These are phyloP conservation scores for Leptopilina clavipes DNA, from an alignment of 1,140 invertebrate genomes.

Conservation along the genomic window DNA sequence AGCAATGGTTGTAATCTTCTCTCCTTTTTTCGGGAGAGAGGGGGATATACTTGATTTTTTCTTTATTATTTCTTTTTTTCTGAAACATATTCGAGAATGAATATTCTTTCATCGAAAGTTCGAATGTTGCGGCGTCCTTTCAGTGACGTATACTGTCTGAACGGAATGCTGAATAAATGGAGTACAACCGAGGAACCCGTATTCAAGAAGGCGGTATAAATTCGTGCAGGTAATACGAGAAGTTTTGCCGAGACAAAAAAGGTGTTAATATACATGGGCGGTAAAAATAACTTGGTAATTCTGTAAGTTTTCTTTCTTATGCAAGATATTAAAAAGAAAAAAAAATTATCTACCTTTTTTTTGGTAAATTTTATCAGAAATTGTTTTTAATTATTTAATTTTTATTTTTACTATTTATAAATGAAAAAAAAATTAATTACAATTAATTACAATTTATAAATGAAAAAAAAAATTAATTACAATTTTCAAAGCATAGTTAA, in stretches of 20 bases:
- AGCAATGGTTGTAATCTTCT: not conserved
- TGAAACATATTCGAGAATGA: constrained; percentile 20
- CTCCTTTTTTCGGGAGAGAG: too few species aligned
- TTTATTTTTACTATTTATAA: too few species aligned
- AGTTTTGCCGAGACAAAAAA: constrained; percentile 24
- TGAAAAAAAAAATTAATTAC: not conserved
- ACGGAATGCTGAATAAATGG: constrained; percentile 30
- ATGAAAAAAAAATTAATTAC: too few species aligned
- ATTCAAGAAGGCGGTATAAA: constrained; percentile 35
- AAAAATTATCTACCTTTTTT: too few species aligned
- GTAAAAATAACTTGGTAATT: constrained; percentile 29
- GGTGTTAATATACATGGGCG: constrained; percentile 32
- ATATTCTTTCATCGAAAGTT: constrained; percentile 31
- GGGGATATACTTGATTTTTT: too few species aligned
- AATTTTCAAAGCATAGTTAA: constrained; percentile 2
- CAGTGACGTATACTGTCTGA: constrained; percentile 26
- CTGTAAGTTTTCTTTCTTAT: constrained; percentile 12
- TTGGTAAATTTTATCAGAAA: too few species aligned
- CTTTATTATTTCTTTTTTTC: not conserved
- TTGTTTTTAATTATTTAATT: too few species aligned
- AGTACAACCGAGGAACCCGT: constrained; percentile 30
- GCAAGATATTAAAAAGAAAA: too few species aligned
- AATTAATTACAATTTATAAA: too few species aligned
- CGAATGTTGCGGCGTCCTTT: constrained; percentile 26
- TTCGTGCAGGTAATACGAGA: constrained; percentile 34